phyloP scores from a whole-genome alignment of 2,888 invertebrate genomes.

The Nemoura dubitans region DNA sequence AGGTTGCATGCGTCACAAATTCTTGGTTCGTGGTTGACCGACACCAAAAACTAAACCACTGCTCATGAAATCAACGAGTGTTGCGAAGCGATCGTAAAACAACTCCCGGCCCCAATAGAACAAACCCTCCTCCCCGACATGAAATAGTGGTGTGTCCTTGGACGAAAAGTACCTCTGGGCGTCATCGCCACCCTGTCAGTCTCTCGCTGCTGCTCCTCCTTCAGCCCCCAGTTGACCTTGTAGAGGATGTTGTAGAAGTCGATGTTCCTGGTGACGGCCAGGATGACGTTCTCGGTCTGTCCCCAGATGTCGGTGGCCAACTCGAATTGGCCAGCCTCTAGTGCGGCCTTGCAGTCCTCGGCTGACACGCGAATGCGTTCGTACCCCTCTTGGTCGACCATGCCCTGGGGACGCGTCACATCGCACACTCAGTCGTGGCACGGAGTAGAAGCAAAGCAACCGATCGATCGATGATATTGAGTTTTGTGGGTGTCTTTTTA shows the following conservation, averaged over 20 bases:
- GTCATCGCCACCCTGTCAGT: slow-evolving; percentile 13
- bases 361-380: slow-evolving; percentile 68
- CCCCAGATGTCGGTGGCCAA: slow-evolving; percentile 73
- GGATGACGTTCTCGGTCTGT: slow-evolving; percentile 70
- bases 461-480: too few relatives aligned
- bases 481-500: too few relatives aligned
- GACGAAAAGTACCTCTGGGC: neutral
- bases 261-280: slow-evolving; percentile 69
- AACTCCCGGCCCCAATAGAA: too few relatives aligned
- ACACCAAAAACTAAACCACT: too few relatives aligned
- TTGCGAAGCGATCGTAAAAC: too few relatives aligned
- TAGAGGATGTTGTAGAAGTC: slow-evolving; percentile 85
- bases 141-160: too few relatives aligned
- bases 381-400: slow-evolving; percentile 75
- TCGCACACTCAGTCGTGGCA: too few relatives aligned
- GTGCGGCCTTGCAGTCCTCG: slow-evolving; percentile 62
- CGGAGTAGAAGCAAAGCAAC: too few relatives aligned
- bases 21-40: too few relatives aligned
- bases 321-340: slow-evolving; percentile 67
- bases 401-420: slow-evolving; percentile 61
- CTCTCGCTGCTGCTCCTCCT: neutral
- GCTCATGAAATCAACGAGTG: too few relatives aligned
- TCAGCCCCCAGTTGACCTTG: slow-evolving; percentile 54
- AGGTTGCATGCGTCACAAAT: too few relatives aligned
- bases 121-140: too few relatives aligned